Evolutionary conservation across 2,888 invertebrate genomes (phyloP), one percentile per base, ranked within the genome.

Genomic region (Hydrotaea diabolus): DNA sequence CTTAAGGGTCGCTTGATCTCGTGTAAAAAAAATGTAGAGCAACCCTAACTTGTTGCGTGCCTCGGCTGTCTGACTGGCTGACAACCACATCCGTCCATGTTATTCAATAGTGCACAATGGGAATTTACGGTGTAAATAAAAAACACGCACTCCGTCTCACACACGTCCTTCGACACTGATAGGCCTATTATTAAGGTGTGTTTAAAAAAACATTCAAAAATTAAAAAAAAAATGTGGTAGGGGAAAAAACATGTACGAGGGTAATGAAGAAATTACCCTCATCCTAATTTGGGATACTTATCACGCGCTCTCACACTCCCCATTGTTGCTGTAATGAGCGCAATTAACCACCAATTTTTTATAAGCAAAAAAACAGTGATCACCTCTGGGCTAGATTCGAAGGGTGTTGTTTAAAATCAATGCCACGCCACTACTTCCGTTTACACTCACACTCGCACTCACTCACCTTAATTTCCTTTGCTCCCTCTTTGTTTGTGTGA

Each of bases 241-340:
- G 23, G 19, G 26, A 59, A 59, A 23, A 23, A 59, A 59, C 23
- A n/a, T 64, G 64, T 36, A 5, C 1, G 36, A 17, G 64, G 64
- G 53, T 17, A 77, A 62, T 46, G 64, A 31, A 13, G 64, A 31
- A 13, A 71, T 72, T 73, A 84, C 84, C 84, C 81, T 84, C 23
- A 84, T 73, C 79, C 59, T 79, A 81, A 81, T 85, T 85, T 85
- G 84, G 81, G 75, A 79, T 85, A 81, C 81, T 85, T 76, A 85
- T 73, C 81, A 79, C 26, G 76, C 62, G 7, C 31, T 31, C 31
- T 31, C 31, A 4, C 62, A 62, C 66, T 66, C 66, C 66, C 39
- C 36, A 19, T 49, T 66, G 43, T 66, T 43, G 15, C 19, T 43
- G 1, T 66, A 4, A 55, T 19, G 31, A 5, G 9, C 11, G 19